Evolutionary conservation across 2,797 vertebrate genomes (phyloP).

Genomic region (Ctenopoma kingsleyae): DNA sequence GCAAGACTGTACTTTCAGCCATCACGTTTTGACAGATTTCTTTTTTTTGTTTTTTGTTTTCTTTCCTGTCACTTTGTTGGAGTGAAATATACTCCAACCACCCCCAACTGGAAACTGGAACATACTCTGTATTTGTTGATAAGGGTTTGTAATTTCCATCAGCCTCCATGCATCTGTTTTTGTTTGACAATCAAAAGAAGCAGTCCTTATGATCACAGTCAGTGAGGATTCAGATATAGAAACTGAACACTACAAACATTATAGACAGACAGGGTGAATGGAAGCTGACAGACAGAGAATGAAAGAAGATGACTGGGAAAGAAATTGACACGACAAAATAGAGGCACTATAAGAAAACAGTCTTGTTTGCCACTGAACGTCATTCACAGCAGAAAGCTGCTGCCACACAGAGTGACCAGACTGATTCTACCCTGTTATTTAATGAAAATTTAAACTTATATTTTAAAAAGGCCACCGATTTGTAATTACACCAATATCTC

Average conservation of each 20-base stretch:
- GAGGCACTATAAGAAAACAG: constrained; percentile 17
- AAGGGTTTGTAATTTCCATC: constrained; percentile 54
- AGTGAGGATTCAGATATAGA: constrained; percentile 34
- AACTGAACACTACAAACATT: constrained; percentile 14
- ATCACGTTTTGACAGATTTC: constrained; percentile 22
- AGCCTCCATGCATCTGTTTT: constrained; percentile 44
- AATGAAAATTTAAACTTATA: background rate
- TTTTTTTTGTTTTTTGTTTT: constrained; percentile 19
- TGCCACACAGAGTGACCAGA: constrained; percentile 5
- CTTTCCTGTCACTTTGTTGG: constrained; percentile 20
- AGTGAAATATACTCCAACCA: constrained; percentile 37
- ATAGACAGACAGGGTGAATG: constrained; percentile 21
- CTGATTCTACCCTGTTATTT: background rate
- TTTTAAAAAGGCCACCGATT: background rate
- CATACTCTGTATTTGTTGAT: constrained; percentile 34
- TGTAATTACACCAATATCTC: constrained; percentile 6
- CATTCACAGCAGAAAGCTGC: background rate
- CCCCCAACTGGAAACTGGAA: constrained; percentile 36
- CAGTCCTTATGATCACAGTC: constrained; percentile 18
- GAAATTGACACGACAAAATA: constrained; percentile 33
- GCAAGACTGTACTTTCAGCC: constrained; percentile 39
- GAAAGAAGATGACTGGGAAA: constrained; percentile 31
- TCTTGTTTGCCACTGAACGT: constrained; percentile 19
- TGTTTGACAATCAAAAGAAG: constrained; percentile 57
- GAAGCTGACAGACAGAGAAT: constrained; percentile 17